These are phyloP conservation scores for Martes martes DNA, from an alignment of 2,113 vertebrate genomes.

Conservation along the genomic window DNA sequence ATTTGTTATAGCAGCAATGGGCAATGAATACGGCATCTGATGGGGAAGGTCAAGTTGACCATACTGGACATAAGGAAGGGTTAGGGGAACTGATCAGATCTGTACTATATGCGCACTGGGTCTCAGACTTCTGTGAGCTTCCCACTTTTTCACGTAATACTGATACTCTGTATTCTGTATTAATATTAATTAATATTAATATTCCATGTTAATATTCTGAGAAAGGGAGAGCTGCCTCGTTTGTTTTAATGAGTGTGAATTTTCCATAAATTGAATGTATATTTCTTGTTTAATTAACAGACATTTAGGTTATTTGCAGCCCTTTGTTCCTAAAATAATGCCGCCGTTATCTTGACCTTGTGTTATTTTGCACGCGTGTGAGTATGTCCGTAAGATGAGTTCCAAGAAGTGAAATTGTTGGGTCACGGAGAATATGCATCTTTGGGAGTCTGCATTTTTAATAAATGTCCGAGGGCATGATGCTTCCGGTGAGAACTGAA, in stretches of 20 bases:
- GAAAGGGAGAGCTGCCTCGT: background rate
- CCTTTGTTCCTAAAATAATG: background rate
- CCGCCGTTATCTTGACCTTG: background rate
- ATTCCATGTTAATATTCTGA: background rate
- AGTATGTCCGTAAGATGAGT: background rate
- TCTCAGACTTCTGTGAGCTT: background rate
- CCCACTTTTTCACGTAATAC: background rate
- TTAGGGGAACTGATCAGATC: background rate
- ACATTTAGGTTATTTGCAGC: background rate
- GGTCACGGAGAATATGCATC: background rate
- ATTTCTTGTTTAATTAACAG: slow-evolving; percentile 30
- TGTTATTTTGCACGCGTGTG: background rate
- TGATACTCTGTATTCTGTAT: background rate
- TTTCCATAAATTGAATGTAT: background rate
- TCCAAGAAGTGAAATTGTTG: background rate
- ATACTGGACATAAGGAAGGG: background rate
- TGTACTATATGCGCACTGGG: background rate
- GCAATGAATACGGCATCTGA: background rate
- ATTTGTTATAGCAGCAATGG: background rate
- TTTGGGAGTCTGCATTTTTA: background rate
- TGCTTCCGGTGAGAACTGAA: background rate
- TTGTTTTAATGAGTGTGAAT: slow-evolving; percentile 20
- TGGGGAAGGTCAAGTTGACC: background rate
- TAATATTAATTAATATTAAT: background rate
- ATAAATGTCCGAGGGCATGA: background rate